A percentile compares a stretch with the other conserved stretches of the same genome.
Evolutionary conservation across 2,113 vertebrate species (phyloP).

Genomic region (Condylura cristata): DNA sequence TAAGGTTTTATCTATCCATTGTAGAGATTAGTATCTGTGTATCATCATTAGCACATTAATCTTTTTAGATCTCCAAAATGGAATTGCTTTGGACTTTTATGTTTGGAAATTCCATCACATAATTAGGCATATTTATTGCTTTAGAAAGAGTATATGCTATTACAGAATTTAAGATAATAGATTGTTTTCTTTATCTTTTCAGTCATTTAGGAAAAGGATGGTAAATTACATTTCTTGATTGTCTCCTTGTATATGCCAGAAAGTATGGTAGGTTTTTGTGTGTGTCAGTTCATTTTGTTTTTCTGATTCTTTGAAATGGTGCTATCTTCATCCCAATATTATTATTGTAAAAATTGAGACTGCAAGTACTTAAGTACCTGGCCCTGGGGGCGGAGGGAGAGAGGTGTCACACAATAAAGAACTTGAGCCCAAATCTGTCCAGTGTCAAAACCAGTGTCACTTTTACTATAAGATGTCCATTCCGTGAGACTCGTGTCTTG

Average conservation of each 20-base stretch:
- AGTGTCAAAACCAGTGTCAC: not conserved
- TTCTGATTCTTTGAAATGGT: not conserved
- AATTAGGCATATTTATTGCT: conserved; percentile 4
- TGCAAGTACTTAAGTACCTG: not conserved
- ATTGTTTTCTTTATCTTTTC: not conserved
- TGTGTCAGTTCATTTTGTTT: not conserved
- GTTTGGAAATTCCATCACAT: conserved; percentile 18
- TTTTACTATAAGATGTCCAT: not conserved
- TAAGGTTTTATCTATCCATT: conserved; percentile 33
- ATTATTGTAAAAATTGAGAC: not conserved
- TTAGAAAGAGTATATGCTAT: not conserved
- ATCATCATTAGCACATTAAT: conserved; percentile 31
- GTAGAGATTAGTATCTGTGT: not conserved
- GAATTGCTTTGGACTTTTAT: conserved; percentile 14
- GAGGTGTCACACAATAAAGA: not conserved
- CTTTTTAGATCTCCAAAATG: conserved; percentile 15
- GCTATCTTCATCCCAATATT: not conserved
- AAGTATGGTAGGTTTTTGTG: not conserved
- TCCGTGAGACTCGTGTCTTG: not conserved
- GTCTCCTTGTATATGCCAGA: not conserved
- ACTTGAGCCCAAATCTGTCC: not conserved
- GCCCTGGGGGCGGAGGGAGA: too few species aligned
- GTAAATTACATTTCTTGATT: not conserved
- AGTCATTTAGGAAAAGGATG: not conserved
- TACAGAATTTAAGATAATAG: not conserved